phyloP scores from a whole-genome alignment of 2,113 vertebrate species.

The Phyllostomus hastatus region DNA sequence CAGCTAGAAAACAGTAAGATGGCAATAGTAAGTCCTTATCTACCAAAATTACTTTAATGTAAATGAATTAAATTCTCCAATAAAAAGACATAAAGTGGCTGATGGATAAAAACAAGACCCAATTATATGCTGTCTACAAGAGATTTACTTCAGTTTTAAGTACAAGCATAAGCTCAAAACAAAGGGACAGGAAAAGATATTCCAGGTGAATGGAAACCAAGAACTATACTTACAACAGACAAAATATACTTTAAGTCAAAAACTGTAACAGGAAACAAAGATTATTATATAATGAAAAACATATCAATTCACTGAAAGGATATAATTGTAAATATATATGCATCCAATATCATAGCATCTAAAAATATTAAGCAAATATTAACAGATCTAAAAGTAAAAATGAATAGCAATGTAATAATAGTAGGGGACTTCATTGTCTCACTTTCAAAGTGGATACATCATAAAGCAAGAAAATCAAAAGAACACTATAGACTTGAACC shows the following conservation, averaged over 20 bases:
- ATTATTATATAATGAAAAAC: neutral
- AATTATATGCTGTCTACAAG: neutral
- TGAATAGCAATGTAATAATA: neutral
- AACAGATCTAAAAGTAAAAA: neutral
- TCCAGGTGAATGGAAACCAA: neutral
- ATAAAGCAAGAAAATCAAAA: neutral
- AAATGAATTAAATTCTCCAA: neutral
- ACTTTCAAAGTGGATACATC: neutral
- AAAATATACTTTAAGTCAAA: neutral
- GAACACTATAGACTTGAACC: neutral
- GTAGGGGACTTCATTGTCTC: neutral
- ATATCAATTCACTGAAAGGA: neutral
- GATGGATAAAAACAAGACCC: neutral
- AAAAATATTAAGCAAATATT: neutral
- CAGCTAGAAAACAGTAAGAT: neutral
- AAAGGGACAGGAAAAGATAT: neutral
- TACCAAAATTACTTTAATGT: neutral
- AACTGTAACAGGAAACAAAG: neutral
- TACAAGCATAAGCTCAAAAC: neutral
- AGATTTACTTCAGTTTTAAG: neutral
- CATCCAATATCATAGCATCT: neutral
- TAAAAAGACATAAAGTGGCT: neutral
- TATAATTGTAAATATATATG: neutral
- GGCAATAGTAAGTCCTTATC: neutral
- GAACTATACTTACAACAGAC: neutral